Percentiles rank a stretch among this genome's conserved stretches.
Conservation (phyloP, 2,113 vertebrate genomes). For the Brachypodius melanocephalos region DNA sequence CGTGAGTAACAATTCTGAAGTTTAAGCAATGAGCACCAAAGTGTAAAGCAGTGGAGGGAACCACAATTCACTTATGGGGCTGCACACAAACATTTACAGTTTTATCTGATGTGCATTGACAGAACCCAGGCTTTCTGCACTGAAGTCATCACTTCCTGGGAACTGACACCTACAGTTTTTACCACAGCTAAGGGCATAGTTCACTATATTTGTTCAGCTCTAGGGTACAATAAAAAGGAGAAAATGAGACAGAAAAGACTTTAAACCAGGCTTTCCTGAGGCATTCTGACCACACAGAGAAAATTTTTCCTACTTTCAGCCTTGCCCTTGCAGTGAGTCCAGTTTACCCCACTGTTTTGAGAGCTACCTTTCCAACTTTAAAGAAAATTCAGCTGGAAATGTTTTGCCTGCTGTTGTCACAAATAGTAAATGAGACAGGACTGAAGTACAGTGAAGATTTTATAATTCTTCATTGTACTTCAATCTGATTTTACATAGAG, state of each 20-base stretch:
- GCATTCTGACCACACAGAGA: background rate
- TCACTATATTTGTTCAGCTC: background rate
- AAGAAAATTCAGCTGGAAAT: background rate
- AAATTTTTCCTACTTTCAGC: background rate
- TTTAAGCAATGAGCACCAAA: background rate
- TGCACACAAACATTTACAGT: background rate
- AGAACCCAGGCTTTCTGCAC: background rate
- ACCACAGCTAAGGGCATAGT: background rate
- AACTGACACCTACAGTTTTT: background rate
- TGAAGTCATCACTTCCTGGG: background rate
- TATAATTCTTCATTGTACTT: background rate
- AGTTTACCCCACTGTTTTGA: background rate
- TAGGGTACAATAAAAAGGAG: background rate
- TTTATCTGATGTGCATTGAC: background rate
- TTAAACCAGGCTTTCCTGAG: background rate
- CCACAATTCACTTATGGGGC: background rate
- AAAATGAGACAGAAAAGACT: background rate
- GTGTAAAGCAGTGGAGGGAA: background rate
- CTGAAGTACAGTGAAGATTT: background rate
- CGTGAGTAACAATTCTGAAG: background rate
- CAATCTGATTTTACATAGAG: background rate
- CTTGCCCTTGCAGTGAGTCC: background rate
- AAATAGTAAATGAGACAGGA: background rate
- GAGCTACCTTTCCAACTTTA: background rate
- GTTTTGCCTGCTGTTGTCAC: background rate